Base-by-base conservation (phyloP, 2,797 vertebrate genomes). In the Buphagus erythrorhynchus region DNA sequence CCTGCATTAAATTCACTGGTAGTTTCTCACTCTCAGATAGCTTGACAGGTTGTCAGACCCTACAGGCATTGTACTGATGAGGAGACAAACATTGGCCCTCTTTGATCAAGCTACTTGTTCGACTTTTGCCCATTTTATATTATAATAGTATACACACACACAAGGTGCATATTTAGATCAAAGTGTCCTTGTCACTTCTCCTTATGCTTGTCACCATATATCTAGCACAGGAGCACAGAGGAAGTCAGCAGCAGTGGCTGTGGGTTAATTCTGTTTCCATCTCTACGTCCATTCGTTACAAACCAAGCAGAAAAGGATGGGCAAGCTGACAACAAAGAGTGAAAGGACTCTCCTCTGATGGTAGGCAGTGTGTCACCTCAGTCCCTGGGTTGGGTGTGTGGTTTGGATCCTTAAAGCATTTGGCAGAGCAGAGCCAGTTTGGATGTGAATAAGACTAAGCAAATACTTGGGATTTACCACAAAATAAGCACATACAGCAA, bases 21-120 rank as follows among this genome's bases (percentile, higher is more conserved):
- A 65, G 49, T 68, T 91, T 85, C 81, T 89, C 57, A 65, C 25
- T 65, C 54, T 36, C 3, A 0, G 38, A n/a, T 75, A 58, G 46
- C 21, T 49, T 96, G 91, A 90, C 87, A 80, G 65, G 19, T 68
- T 94, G 76, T 86, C 81, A 93, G 80, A 90, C 72, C 68, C 69
- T 86, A 40, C 75, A 81, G 91, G 62, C 91, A 68, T 51, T 18
- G 57, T 68, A 38, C 72, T 69, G 66, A 65, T 83, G 78, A 86
- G 81, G 58, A 93, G 62, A 68, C 75, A 86, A 94, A 75, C 91
- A 42, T 1, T 88, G 75, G 54, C 36, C 54, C 59, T 15, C 78
- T 96, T 95, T 96, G 96, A 95, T 96, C 89, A 81, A 83, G 65
- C 85, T 88, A 31, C 61, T 87, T 94, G 84, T 92, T 55, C 92